Percentiles rank a stretch among this genome's conserved stretches.
Conservation (phyloP, 1,140 invertebrate genomes). For the Pseudomyrmex dendroicus region DNA sequence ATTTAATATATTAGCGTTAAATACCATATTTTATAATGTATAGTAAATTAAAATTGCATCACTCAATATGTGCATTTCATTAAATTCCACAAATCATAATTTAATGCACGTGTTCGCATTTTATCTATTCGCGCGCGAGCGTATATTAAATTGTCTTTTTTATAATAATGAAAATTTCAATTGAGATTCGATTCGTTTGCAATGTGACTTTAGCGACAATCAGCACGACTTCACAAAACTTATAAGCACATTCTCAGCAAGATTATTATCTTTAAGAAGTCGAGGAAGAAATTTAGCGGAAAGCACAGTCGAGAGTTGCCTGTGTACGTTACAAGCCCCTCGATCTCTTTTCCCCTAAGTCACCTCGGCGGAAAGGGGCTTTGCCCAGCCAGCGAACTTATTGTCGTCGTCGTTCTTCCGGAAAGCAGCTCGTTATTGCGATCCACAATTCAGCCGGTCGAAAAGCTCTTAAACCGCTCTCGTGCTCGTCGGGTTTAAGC, state of each 20-base stretch:
- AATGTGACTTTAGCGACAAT: not conserved
- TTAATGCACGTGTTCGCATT: not conserved
- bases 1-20: too few relatives aligned
- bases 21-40: too few relatives aligned
- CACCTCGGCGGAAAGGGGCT: slow-evolving; percentile 45
- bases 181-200: not conserved
- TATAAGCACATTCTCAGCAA: not conserved
- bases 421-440: slow-evolving; percentile 55
- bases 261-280: slow-evolving; percentile 22
- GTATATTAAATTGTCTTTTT: not conserved
- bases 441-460: slow-evolving; percentile 49
- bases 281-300: slow-evolving; percentile 10
- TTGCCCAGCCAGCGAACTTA: slow-evolving; percentile 41
- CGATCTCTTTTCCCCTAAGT: slow-evolving; percentile 34
- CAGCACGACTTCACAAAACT: not conserved
- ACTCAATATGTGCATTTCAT: too few relatives aligned
- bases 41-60: too few relatives aligned
- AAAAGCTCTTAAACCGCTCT: slow-evolving; percentile 49
- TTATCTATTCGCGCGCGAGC: not conserved
- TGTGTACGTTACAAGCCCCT: slow-evolving; percentile 3
- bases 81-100: too few relatives aligned
- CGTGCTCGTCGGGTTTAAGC: slow-evolving; percentile 12
- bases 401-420: slow-evolving; percentile 50
- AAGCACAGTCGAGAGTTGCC: not conserved
- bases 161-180: not conserved